Evolutionary conservation across 2,113 vertebrate genomes (phyloP), one percentile per base, ranked within the genome.

Genomic region (Microcebus lehilahytsara): DNA sequence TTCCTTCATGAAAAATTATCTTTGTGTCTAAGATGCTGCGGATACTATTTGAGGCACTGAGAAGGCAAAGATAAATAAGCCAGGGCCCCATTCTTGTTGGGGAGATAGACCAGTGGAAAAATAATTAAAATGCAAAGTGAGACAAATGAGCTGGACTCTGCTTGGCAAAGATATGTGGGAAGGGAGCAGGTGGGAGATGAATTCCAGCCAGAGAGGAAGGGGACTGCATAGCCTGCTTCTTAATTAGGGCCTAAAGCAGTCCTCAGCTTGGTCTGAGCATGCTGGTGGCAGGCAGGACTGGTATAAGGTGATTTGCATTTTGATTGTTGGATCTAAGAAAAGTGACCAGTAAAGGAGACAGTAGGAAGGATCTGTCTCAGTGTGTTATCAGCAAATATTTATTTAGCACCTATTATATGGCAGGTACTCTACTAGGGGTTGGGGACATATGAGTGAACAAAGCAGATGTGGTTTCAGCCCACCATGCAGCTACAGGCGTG

Each of bases 61-160:
- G 40, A 66, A 80, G 10, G 25, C 23, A 62, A 77, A 91, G 74
- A 30, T 51, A 71, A 75, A 62, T 37, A 90, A 96, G 16, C 62
- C 71, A 79, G 37, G 22, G 37, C 2, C 16, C n/a, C 12, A 53
- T 58, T 93, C 84, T 42, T 74, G 16, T 9, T 37, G 60, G 23
- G 3, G 7, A 94, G 4, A 40, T 11, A 49, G n/a, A 93, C 14
- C 23, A 53, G 22, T 75, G 75, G 11, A 16, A 81, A 74, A 81
- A 37, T 34, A 93, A 93, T 86, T 30, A 83, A 80, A 84, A 92
- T 62, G n/a, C 71, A 88, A 93, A 67, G 30, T 72, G 72, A 96
- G 94, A 87, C 46, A 87, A 81, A 94, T 80, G 85, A 75, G 42
- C 64, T 78, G 4, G 25, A 66, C 60, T 80, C 71, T 90, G 23